These are phyloP conservation scores for Pithys albifrons DNA, from an alignment of 2,113 vertebrate species.

Conservation along the genomic window DNA sequence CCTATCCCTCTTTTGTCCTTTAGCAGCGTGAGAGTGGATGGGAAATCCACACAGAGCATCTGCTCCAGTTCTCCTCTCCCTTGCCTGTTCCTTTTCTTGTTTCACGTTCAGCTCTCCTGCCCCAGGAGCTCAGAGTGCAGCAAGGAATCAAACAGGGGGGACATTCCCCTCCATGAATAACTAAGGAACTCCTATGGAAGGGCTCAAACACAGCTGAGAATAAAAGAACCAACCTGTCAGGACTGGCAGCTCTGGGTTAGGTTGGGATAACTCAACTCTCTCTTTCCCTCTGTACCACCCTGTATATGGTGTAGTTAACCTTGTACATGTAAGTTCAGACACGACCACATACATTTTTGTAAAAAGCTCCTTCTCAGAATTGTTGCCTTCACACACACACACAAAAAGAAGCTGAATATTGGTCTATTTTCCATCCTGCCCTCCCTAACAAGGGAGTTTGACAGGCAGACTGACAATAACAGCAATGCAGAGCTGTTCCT, in stretches of 20 bases:
- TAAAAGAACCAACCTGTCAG: background rate
- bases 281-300: background rate
- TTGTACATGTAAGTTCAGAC: background rate
- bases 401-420: background rate
- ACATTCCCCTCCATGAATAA: background rate
- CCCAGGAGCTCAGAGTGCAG: background rate
- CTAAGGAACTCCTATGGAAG: background rate
- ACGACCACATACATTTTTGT: background rate
- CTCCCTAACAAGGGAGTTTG: background rate
- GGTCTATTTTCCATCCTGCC: background rate
- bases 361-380: background rate
- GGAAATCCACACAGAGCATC: background rate
- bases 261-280: background rate
- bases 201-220: background rate
- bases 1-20: background rate
- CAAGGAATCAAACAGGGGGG: background rate
- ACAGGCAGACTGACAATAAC: slow-evolving; percentile 1
- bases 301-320: background rate
- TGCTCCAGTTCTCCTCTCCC: background rate
- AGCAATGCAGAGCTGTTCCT: background rate
- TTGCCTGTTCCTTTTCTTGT: background rate
- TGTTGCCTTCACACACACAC: background rate
- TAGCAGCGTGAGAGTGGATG: background rate
- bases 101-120: background rate
- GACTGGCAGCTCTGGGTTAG: background rate